These are phyloP conservation scores for Catocala sponsa DNA, from an alignment of 2,888 invertebrate genomes.

Conservation along the genomic window DNA sequence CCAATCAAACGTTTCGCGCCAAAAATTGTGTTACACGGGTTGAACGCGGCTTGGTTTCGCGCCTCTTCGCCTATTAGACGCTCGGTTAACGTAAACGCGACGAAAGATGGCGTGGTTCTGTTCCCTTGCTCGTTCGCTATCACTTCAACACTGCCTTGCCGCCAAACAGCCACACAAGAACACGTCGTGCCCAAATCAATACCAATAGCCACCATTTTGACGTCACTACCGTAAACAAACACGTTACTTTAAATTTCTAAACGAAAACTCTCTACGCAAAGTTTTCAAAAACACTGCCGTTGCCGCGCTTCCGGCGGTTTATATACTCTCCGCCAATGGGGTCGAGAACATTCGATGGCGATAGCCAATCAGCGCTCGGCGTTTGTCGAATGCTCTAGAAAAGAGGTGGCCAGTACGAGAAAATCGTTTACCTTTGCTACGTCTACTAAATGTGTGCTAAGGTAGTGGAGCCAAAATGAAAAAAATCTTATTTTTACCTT, in stretches of 20 bases:
- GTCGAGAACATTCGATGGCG: constrained; percentile 63
- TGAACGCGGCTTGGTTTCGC: constrained; percentile 67
- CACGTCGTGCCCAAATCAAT: constrained; percentile 77
- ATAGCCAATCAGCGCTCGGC: constrained; percentile 64
- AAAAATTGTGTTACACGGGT: constrained; percentile 72
- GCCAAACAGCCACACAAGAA: constrained; percentile 76
- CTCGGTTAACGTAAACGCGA: constrained; percentile 69
- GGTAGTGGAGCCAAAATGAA: too few relatives aligned
- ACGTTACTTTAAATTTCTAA: background rate
- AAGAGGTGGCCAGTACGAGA: constrained; percentile 57
- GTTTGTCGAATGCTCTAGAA: constrained; percentile 62
- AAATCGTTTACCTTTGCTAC: constrained; percentile 13
- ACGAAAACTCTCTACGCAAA: background rate
- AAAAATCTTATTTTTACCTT: too few relatives aligned
- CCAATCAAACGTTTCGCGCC: constrained; percentile 75
- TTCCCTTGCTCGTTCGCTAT: constrained; percentile 74
- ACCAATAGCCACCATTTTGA: constrained; percentile 72
- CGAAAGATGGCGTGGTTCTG: constrained; percentile 70
- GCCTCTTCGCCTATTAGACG: constrained; percentile 74
- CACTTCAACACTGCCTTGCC: constrained; percentile 67
- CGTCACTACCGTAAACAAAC: background rate
- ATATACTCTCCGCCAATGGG: constrained; percentile 69
- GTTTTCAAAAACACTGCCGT: constrained; percentile 45
- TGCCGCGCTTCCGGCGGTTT: constrained; percentile 55
- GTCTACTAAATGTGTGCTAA: background rate